Evolutionary conservation across 2,888 invertebrate species (phyloP).

Genomic region (Argyresthia goedartella): DNA sequence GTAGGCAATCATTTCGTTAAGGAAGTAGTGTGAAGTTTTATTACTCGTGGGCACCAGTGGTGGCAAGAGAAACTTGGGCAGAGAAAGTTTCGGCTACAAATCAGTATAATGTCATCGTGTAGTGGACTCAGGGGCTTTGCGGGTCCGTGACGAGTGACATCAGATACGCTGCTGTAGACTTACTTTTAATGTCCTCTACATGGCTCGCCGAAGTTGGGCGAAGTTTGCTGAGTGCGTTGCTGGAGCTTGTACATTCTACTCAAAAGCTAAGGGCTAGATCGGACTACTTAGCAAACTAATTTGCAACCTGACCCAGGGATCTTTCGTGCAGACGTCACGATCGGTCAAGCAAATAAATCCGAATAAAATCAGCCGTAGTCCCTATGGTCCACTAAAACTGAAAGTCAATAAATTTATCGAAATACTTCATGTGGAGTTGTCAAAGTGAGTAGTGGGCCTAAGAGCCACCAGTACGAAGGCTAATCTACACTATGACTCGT

Average conservation of each 20-base stretch:
- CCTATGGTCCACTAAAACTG: not conserved
- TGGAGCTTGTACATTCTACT: not conserved
- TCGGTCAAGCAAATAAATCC: not conserved
- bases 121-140: conserved; percentile 11
- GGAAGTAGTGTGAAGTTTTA: conserved; percentile 56
- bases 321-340: not conserved
- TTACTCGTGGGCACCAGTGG: conserved; percentile 41
- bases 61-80: conserved; percentile 1
- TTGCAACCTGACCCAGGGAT: not conserved
- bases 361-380: not conserved
- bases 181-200: too few relatives aligned
- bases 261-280: not conserved
- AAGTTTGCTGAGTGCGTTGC: not conserved
- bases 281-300: not conserved
- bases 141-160: conserved; percentile 5
- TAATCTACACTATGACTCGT: too few relatives aligned
- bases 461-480: too few relatives aligned
- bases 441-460: too few relatives aligned
- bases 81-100: conserved; percentile 33
- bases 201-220: not conserved
- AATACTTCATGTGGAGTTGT: too few relatives aligned
- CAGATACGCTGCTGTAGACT: not conserved
- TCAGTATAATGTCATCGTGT: conserved; percentile 43
- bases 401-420: too few relatives aligned
- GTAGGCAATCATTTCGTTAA: conserved; percentile 69